Conservation (phyloP, 2,888 invertebrate genomes). For the Mesorhabditis belari region DNA sequence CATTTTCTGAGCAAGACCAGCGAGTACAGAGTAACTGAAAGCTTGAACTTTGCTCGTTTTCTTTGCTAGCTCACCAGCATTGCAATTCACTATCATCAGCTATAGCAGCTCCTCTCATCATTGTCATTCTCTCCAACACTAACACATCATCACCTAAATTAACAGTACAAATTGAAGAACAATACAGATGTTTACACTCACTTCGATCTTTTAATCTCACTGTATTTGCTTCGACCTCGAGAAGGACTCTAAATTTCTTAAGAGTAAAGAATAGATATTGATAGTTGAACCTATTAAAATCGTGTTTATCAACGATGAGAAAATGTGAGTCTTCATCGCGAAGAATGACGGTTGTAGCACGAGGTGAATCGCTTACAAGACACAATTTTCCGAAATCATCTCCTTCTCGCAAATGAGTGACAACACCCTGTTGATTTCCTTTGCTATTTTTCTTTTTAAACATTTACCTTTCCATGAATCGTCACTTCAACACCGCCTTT, state of each 20-base stretch:
- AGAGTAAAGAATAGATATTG: not conserved
- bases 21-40: conserved; percentile 74
- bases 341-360: conserved; percentile 75
- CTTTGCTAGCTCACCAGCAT: conserved; percentile 11
- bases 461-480: conserved; percentile 70
- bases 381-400: conserved; percentile 82
- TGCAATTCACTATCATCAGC: conserved; percentile 7
- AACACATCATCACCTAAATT: conserved; percentile 77
- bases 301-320: conserved; percentile 74
- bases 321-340: conserved; percentile 77
- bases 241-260: conserved; percentile 40
- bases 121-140: conserved; percentile 65
- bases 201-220: conserved; percentile 69
- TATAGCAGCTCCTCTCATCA: conserved; percentile 32
- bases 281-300: conserved; percentile 65
- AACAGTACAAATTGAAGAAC: too few species aligned
- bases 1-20: conserved; percentile 78
- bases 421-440: conserved; percentile 64
- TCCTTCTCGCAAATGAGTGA: conserved; percentile 73
- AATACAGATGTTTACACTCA: not conserved
- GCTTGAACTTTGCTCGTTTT: not conserved
- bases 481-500: conserved; percentile 77
- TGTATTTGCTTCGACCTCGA: conserved; percentile 80
- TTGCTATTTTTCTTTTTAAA: too few species aligned
- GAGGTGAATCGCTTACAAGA: conserved; percentile 75